phyloP scores from a whole-genome alignment of 2,797 vertebrate species.

The Phoebastria nigripes region DNA sequence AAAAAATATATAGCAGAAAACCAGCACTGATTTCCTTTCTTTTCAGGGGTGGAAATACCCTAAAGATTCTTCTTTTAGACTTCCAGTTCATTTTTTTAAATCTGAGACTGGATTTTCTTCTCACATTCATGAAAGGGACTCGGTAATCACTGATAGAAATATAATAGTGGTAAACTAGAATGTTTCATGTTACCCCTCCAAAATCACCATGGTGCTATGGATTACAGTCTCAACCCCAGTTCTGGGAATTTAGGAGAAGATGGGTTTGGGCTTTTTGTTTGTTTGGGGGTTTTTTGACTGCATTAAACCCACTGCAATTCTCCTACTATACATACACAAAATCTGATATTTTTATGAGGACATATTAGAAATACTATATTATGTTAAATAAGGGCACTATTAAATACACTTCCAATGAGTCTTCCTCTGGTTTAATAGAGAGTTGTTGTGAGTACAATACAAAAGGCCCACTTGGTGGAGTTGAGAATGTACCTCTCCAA shows the following conservation, averaged over 20 bases:
- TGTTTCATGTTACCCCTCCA: not conserved
- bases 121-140: not conserved
- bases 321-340: not conserved
- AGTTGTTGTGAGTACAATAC: not conserved
- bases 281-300: rapidly evolving
- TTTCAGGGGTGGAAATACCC: not conserved
- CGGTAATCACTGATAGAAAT: not conserved
- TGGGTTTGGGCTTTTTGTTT: not conserved
- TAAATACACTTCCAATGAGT: not conserved
- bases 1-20: not conserved
- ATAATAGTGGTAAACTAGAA: not conserved
- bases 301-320: not conserved
- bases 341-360: not conserved
- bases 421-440: not conserved
- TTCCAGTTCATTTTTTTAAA: not conserved
- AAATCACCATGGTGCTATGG: not conserved
- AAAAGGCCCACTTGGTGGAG: not conserved
- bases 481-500: not conserved
- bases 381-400: not conserved
- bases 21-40: rapidly evolving
- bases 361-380: not conserved
- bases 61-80: not conserved
- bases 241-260: not conserved
- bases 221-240: not conserved
- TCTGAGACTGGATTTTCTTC: not conserved